Evolutionary conservation across 2,888 invertebrate species (phyloP).

Genomic region (Hyposoter didymator): DNA sequence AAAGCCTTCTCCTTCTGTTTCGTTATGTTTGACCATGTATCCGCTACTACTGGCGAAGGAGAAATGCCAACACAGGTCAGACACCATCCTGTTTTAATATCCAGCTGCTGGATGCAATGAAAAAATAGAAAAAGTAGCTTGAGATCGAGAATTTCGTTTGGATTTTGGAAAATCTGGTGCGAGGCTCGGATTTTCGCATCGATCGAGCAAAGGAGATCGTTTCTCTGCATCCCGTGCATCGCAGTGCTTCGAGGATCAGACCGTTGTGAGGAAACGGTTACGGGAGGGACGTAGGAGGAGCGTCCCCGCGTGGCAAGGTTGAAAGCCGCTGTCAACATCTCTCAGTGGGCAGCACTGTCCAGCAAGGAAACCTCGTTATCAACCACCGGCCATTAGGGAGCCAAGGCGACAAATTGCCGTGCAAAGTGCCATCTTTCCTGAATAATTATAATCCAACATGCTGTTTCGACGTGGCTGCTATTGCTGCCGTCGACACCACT

Average conservation of each 20-base stretch:
- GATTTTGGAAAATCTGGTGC: not conserved
- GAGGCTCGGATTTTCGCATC: conserved; percentile 24
- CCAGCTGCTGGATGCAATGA: not conserved
- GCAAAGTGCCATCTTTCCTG: conserved; percentile 84
- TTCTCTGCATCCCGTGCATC: conserved; percentile 14
- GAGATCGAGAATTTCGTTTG: not conserved
- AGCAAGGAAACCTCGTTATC: conserved; percentile 83
- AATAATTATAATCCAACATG: conserved; percentile 80
- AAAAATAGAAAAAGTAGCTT: not conserved
- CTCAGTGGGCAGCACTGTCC: conserved; percentile 83
- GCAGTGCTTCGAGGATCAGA: conserved; percentile 52
- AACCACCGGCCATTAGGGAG: conserved; percentile 84
- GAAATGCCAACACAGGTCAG: conserved; percentile 36
- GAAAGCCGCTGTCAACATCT: conserved; percentile 84
- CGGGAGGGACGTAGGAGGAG: conserved; percentile 51
- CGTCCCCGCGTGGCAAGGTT: conserved; percentile 77
- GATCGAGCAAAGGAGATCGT: conserved; percentile 42
- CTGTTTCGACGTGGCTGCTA: conserved; percentile 58
- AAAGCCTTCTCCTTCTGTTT: conserved; percentile 81
- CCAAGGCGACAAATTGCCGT: conserved; percentile 84
- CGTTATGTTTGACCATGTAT: conserved; percentile 81
- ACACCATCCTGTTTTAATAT: conserved; percentile 20
- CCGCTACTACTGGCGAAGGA: conserved; percentile 75
- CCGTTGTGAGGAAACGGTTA: conserved; percentile 52
- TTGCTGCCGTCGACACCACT: conserved; percentile 17